Conservation (phyloP, 2,888 invertebrate genomes). For the Spilarctia lutea region DNA sequence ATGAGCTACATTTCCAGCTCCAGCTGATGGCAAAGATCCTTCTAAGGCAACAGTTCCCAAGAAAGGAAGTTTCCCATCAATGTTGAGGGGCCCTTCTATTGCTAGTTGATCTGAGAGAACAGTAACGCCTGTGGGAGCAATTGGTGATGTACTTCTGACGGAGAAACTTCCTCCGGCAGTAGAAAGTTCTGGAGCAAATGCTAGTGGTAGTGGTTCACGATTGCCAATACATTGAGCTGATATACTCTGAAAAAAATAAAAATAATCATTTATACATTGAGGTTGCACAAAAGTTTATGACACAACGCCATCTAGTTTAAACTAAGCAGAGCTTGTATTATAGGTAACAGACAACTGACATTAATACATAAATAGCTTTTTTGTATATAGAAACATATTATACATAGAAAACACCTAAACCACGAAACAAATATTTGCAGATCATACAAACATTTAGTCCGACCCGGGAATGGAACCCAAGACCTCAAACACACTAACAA, state of each 20-base stretch:
- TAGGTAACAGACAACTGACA: too few relatives aligned
- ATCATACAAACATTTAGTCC: not conserved
- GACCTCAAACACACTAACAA: too few relatives aligned
- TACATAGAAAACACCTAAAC: too few relatives aligned
- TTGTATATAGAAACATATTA: too few relatives aligned
- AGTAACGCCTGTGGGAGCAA: conserved; percentile 56
- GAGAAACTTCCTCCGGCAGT: conserved; percentile 36
- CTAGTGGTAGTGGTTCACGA: conserved; percentile 1
- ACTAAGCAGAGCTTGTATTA: too few relatives aligned
- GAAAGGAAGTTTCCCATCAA: conserved; percentile 61
- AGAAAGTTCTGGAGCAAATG: conserved; percentile 14
- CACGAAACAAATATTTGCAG: too few relatives aligned
- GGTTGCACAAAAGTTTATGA: not conserved
- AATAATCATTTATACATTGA: not conserved
- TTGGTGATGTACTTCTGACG: conserved; percentile 52
- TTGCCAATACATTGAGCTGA: conserved; percentile 33
- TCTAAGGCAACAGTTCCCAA: conserved; percentile 60
- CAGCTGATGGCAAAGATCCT: conserved; percentile 54
- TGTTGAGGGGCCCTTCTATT: conserved; percentile 56
- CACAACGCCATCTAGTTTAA: too few relatives aligned
- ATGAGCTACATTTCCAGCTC: conserved; percentile 54
- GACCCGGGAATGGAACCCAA: too few relatives aligned
- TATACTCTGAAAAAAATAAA: conserved; percentile 33
- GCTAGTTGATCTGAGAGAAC: conserved; percentile 57
- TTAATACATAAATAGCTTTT: too few relatives aligned